Conservation (phyloP, 2,797 vertebrate genomes). For the Amblyopsis hoosieri region DNA sequence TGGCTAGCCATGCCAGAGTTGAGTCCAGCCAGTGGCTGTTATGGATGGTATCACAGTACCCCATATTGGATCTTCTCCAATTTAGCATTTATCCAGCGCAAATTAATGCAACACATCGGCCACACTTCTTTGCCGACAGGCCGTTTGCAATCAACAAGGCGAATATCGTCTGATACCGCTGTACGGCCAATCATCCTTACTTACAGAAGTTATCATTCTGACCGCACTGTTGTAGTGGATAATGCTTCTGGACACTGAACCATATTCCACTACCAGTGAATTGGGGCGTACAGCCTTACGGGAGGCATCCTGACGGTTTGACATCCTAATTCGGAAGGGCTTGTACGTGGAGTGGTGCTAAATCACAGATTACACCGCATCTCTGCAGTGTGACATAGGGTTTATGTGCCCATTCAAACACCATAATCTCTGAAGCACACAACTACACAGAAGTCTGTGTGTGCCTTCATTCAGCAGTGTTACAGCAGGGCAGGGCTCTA, state of each 20-base stretch:
- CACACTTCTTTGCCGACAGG: not conserved
- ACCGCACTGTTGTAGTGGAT: not conserved
- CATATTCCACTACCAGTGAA: not conserved
- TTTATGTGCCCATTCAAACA: not conserved
- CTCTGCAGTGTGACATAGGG: not conserved
- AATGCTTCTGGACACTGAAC: not conserved
- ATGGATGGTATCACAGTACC: no score
- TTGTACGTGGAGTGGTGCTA: constrained; percentile 10
- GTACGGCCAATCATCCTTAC: not conserved
- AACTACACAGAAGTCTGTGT: not conserved
- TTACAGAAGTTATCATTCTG: not conserved
- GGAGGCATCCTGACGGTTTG: not conserved
- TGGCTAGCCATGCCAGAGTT: no score
- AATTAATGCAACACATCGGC: not conserved
- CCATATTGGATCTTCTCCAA: no score
- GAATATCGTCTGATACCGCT: no score
- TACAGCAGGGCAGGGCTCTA: no score
- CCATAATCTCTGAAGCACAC: not conserved
- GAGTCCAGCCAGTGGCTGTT: no score
- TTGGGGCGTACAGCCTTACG: constrained; percentile 8
- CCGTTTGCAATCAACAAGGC: no score
- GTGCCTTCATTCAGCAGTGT: no score
- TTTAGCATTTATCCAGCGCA: no score
- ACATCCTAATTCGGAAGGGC: constrained; percentile 13
- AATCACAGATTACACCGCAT: constrained; percentile 49